Percentiles rank a stretch among this genome's conserved stretches.
These are phyloP conservation scores for Palythoa caribaeorum DNA, from an alignment of 92 coral and sea anemone species.

Conservation along the genomic window DNA sequence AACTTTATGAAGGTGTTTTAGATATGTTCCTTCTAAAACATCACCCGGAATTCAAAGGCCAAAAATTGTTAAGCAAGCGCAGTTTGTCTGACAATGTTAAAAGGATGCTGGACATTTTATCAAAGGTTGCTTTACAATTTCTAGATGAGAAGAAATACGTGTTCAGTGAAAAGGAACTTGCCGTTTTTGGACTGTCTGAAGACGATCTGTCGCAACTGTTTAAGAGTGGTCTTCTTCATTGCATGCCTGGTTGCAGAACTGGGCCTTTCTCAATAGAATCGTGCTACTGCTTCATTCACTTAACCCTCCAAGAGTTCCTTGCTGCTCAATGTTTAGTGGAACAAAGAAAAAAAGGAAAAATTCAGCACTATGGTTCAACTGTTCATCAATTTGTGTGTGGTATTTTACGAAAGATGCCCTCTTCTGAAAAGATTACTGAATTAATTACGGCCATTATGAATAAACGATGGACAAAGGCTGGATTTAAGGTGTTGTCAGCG, in stretches of 20 bases:
- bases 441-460: too few species aligned
- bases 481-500: background rate
- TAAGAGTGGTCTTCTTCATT: background rate
- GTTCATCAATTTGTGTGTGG: background rate
- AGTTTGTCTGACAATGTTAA: background rate
- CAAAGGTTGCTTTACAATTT: too few species aligned
- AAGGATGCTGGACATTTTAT: background rate
- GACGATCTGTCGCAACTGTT: background rate
- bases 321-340: slow-evolving; percentile 7
- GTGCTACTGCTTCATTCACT: background rate
- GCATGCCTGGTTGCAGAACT: slow-evolving; percentile 32
- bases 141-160: slow-evolving; percentile 1
- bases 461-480: background rate
- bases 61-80: background rate
- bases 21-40: slow-evolving; percentile 21
- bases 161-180: background rate
- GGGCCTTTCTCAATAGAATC: slow-evolving; percentile 14
- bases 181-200: too few species aligned
- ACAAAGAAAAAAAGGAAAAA: background rate
- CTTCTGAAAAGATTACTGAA: too few species aligned
- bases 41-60: slow-evolving; percentile 6
- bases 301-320: too few species aligned
- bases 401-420: too few species aligned
- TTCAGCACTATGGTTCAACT: background rate
- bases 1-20: slow-evolving; percentile 27